These are phyloP conservation scores for Centropus unirufus DNA, from an alignment of 2,113 vertebrate species.

Conservation along the genomic window DNA sequence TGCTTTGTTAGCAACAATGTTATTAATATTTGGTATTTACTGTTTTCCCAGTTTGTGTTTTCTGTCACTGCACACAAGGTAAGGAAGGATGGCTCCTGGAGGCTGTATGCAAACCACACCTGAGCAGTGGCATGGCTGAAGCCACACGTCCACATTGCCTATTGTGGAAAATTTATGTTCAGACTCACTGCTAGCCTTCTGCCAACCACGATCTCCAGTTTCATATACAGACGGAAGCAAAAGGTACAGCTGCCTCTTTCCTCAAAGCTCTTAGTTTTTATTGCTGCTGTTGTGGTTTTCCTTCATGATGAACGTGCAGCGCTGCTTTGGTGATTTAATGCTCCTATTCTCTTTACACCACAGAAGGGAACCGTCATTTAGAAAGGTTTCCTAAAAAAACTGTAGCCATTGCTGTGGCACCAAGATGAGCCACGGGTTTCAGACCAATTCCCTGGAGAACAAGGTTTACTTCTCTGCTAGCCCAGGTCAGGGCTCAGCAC, in stretches of 20 bases:
- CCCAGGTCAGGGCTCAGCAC: neutral
- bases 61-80: accelerated
- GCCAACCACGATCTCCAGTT: neutral
- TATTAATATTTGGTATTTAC: neutral
- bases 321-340: neutral
- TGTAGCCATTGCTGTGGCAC: neutral
- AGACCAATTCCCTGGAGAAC: neutral
- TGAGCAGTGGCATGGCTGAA: neutral
- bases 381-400: neutral
- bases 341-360: neutral
- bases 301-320: neutral
- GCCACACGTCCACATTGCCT: accelerated
- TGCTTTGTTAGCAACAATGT: neutral
- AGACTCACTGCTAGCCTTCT: neutral
- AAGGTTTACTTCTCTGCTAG: neutral
- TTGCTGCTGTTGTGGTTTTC: neutral
- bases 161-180: accelerated
- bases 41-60: neutral
- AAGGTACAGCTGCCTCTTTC: neutral
- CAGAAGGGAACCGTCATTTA: neutral
- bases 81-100: neutral
- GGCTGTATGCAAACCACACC: neutral
- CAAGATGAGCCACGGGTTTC: neutral
- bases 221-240: neutral
- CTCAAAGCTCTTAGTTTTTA: neutral